Percentiles rank a stretch among this genome's conserved stretches.
These are phyloP conservation scores for Balaenoptera acutorostrata DNA, from an alignment of 2,113 vertebrate genomes.

Conservation along the genomic window DNA sequence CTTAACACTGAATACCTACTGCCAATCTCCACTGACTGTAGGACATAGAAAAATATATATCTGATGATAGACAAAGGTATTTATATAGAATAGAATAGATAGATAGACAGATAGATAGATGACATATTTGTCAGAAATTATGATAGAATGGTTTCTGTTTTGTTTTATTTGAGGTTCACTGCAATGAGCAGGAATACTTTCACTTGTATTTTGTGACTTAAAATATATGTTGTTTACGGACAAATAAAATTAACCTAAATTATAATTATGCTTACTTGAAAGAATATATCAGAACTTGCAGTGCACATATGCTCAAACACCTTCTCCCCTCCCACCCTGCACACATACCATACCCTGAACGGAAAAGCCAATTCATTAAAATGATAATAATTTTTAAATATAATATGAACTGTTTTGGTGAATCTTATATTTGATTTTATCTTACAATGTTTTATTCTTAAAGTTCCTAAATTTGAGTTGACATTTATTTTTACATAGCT, in stretches of 20 bases:
- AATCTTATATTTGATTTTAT: background rate
- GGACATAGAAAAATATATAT: background rate
- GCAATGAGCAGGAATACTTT: background rate
- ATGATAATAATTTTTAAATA: background rate
- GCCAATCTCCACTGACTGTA: background rate
- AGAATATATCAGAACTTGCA: background rate
- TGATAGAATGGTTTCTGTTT: background rate
- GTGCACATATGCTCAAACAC: background rate
- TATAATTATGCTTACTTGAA: background rate
- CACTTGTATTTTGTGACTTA: background rate
- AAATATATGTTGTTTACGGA: background rate
- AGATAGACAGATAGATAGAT: background rate
- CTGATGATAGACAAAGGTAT: background rate
- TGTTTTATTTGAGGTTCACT: background rate
- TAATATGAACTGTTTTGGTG: background rate
- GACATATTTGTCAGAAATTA: background rate
- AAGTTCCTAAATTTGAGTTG: conserved; percentile 28
- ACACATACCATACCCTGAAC: background rate
- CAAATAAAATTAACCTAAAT: conserved; percentile 17
- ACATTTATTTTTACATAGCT: conserved; percentile 27
- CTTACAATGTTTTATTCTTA: conserved; percentile 18
- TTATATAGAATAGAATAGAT: background rate
- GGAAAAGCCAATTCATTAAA: background rate
- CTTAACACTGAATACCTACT: background rate
- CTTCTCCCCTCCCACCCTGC: background rate